Evolutionary conservation across 2,113 vertebrate genomes (phyloP), one percentile per base, ranked within the genome.

Genomic region (Salvelinus fontinalis): DNA sequence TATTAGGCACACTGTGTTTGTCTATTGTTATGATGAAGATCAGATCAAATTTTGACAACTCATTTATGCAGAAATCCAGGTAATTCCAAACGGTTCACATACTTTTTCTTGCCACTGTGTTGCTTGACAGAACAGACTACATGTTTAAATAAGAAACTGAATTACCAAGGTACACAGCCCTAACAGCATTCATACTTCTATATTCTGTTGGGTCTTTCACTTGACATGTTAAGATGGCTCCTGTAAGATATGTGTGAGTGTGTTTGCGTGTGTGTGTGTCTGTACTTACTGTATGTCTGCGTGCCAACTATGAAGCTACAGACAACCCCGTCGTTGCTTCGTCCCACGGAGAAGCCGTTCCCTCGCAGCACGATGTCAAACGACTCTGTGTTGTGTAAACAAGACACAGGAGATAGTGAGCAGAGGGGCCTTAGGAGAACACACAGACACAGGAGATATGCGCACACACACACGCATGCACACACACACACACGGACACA

Each of bases 361-460:
- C 97, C 97, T 79, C 85, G 87, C 57, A 99, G 90, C 68, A 98
- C 96, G 16, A 99, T 92, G 31, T 97, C 89, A 79, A 98, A 99
- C 71, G 96, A 88, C 88, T 97, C 98, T 99, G 90, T 0, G 91
- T 83, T 75, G 90, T 14, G 78, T 67, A 86, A 5, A 89, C 11
- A 54, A 67, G 66, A 75, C 74, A 66, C 18, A 59, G 22, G 22
- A 3, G 13, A 6, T 16, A 13, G 67, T 13, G 18, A 68, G 18
- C 18, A 18, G 64, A 26, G 22, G 26, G 12, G 26, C 39, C 39
- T 8, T 44, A 44, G 39, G 8, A 44, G 8, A 11, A 44, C 39
- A 44, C 8, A 44, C 39, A 44, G 39, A 44, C 39, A 2, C 39
- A 11, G 22, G 22, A 3, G 22, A 6, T 18, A 24, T 31, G 29